These are phyloP conservation scores for Rhinolophus ferrumequinum DNA, from an alignment of 2,113 vertebrate genomes.

Conservation along the genomic window DNA sequence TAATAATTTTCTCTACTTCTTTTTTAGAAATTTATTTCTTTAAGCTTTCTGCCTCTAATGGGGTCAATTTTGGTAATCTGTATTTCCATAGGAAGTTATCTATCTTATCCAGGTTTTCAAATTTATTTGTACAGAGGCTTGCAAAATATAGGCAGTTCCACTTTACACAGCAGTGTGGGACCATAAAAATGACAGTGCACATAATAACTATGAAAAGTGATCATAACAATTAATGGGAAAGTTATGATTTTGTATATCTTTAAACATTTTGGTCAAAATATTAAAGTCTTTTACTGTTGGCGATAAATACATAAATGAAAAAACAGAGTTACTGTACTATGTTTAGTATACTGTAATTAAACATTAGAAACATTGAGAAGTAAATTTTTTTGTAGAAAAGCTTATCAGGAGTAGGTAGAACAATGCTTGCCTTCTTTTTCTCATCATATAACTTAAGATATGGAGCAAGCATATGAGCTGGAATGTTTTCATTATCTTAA, in stretches of 20 bases:
- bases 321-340: neutral
- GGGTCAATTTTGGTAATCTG: neutral
- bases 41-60: neutral
- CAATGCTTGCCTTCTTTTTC: neutral
- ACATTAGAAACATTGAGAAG: neutral
- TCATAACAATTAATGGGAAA: neutral
- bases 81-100: conserved; percentile 32
- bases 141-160: neutral
- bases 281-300: neutral
- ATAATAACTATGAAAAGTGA: neutral
- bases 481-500: neutral
- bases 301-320: neutral
- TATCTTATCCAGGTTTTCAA: conserved; percentile 18
- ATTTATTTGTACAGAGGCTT: neutral
- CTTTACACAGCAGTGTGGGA: neutral
- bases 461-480: neutral
- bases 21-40: neutral
- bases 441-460: neutral
- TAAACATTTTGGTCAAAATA: neutral
- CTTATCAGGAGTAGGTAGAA: neutral
- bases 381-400: neutral
- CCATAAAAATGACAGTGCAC: neutral
- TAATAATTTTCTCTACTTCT: neutral
- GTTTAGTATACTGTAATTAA: neutral
- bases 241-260: neutral